Base-by-base conservation (phyloP, 92 coral and sea anemone genomes). In the Palythoa grandiflora region DNA sequence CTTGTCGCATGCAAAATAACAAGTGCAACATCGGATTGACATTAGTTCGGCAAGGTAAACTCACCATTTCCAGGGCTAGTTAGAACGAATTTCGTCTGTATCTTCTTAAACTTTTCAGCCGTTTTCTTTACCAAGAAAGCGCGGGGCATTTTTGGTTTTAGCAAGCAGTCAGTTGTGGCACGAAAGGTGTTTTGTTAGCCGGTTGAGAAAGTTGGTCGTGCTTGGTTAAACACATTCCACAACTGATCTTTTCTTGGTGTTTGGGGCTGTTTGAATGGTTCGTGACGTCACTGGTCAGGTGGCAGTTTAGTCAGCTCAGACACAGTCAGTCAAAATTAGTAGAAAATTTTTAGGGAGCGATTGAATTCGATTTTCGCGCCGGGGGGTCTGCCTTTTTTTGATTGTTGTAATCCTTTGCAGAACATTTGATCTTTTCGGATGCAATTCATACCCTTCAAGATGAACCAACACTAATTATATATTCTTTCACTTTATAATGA, bases 101-200 rank as follows among this genome's bases (percentile, higher is more conserved):
- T 83, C 88, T 90, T 89, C 80, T 90, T 91, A 53, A 91, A 63
- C 84, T 85, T 93, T 11, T 93, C 98, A 6, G 79, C 71, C 47
- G 75, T 95, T 83, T 95, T 93, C 92, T 95, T 95, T 38, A 95
- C 96, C 36, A 95, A 83, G 76, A 95, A 95, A 70, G 98, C 96
- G 80, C 95, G 89, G 73, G 98, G 98, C 98, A 95, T 95, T 59
- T 93, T 95, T 61, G 80, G 44, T 83, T 44, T 44, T 72, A 21
- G 19, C 53, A 50, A 84, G 65, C 79, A 70, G 79, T 71, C 5
- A 6, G 70, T 70, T 68, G 36, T 53, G 76, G 50, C 59, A 59
- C 80, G 80, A 57, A 73, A 68, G 14, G 52, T 51, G 59, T 52
- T 17, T 72, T 72, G 61, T 53, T 39, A 37, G 88, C 38, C 75